These are phyloP conservation scores for Patella vulgata DNA, from an alignment of 1,140 invertebrate species.

Conservation along the genomic window DNA sequence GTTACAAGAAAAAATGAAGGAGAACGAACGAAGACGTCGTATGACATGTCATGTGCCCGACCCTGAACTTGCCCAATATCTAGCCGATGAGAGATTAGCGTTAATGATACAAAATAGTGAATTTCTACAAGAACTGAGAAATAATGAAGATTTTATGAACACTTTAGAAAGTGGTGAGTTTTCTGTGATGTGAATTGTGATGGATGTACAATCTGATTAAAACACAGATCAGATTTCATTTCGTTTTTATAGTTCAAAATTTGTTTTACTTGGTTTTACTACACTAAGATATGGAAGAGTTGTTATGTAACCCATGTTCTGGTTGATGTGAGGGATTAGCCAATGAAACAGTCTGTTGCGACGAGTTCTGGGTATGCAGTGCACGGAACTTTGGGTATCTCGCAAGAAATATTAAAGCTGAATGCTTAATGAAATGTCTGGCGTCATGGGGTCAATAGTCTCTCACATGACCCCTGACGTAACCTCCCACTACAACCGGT, in stretches of 20 bases:
- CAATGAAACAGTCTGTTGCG: no score
- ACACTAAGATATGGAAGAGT: no score
- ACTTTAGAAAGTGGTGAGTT: constrained; percentile 75
- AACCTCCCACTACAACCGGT: no score
- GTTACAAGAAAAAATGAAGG: constrained; percentile 67
- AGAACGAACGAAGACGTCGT: constrained; percentile 65
- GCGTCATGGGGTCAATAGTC: no score
- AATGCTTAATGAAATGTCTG: no score
- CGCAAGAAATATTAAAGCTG: constrained; percentile 11
- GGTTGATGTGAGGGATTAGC: no score
- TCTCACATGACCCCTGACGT: no score
- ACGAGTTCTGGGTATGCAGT: no score
- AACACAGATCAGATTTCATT: constrained; percentile 16
- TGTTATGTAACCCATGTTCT: no score
- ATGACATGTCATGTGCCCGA: constrained; percentile 61
- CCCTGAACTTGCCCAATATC: constrained; percentile 71
- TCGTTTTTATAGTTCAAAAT: constrained; percentile 7
- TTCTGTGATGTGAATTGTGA: no score
- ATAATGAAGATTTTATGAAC: constrained; percentile 89
- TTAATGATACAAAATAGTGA: constrained; percentile 92
- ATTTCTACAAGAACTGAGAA: constrained; percentile 87
- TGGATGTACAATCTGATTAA: neutral
- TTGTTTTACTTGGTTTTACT: no score
- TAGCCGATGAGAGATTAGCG: constrained; percentile 76
- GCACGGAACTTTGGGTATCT: constrained; percentile 28